Conservation (phyloP, 2,888 invertebrate genomes). For the Drosophila bunnanda region DNA sequence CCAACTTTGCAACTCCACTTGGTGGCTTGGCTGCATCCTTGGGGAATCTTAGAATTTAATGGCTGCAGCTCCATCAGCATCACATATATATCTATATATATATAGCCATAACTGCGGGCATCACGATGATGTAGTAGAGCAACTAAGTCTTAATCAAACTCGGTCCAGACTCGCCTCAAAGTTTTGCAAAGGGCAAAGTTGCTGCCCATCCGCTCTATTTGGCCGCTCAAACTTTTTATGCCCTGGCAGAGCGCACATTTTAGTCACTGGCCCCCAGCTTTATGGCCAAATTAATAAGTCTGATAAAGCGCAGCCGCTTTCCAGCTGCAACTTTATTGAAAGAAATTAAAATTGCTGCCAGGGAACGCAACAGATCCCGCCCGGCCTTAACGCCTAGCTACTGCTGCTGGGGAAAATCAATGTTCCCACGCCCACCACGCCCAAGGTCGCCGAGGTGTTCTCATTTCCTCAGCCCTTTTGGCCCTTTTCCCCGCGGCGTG, state of each 20-base stretch:
- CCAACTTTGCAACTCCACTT: background rate
- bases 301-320: constrained; percentile 46
- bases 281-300: constrained; percentile 57
- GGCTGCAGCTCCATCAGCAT: constrained; percentile 10
- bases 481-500: constrained; percentile 20
- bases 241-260: constrained; percentile 35
- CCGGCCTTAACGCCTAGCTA: constrained; percentile 40
- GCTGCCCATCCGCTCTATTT: constrained; percentile 9
- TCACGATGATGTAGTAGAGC: constrained; percentile 5
- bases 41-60: constrained; percentile 7
- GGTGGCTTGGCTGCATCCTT: background rate
- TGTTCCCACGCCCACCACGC: constrained; percentile 7
- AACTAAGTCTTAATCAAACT: constrained; percentile 32
- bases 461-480: constrained; percentile 11
- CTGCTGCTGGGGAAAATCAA: constrained; percentile 18
- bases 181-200: constrained; percentile 6
- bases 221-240: constrained; percentile 56
- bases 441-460: constrained; percentile 13
- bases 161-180: constrained; percentile 18
- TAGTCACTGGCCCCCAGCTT: constrained; percentile 47
- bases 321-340: constrained; percentile 40
- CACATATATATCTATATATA: too few relatives aligned
- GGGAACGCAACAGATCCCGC: background rate
- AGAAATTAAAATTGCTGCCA: constrained; percentile 41
- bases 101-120: constrained; percentile 2